Evolutionary conservation across 92 coral and sea anemone genomes (phyloP).

Genomic region (Plumapathes pennacea): DNA sequence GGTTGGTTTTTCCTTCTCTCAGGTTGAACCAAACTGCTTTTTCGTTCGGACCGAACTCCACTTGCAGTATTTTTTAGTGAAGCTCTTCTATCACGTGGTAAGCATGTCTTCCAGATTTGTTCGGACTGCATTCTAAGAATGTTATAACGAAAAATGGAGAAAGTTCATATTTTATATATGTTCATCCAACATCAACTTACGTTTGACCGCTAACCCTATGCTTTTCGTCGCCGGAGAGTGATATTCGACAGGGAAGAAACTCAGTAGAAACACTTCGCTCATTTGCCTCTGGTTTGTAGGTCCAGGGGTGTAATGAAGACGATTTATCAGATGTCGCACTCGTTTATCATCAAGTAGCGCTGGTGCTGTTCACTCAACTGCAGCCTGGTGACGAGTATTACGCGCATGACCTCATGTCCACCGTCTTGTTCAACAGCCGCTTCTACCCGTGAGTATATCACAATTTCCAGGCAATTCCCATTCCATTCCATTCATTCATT

Average conservation of each 20-base stretch:
- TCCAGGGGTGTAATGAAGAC: constrained; percentile 7
- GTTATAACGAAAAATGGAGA: too few relatives aligned
- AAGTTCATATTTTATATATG: too few relatives aligned
- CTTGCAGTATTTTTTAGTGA: constrained; percentile 75
- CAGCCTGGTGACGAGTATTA: constrained; percentile 91
- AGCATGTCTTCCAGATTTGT: not conserved
- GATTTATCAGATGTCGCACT: constrained; percentile 4
- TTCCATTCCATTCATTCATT: too few relatives aligned
- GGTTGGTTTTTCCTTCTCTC: constrained; percentile 1
- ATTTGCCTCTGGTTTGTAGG: not conserved
- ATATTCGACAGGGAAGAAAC: too few relatives aligned
- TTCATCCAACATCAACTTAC: too few relatives aligned
- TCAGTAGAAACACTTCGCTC: not conserved
- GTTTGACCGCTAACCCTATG: too few relatives aligned
- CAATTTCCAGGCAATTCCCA: too few relatives aligned
- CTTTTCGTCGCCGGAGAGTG: too few relatives aligned
- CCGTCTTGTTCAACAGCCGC: constrained; percentile 63
- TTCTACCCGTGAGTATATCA: constrained; percentile 70
- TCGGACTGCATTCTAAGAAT: too few relatives aligned
- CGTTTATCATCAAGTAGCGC: constrained; percentile 76
- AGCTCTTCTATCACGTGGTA: constrained; percentile 74
- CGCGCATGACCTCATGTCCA: constrained; percentile 86
- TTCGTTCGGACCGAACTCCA: constrained; percentile 86
- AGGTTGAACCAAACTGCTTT: constrained; percentile 42
- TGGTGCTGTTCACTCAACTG: constrained; percentile 63